phyloP scores from a whole-genome alignment of 2,888 invertebrate species.

The Apamea sordens region DNA sequence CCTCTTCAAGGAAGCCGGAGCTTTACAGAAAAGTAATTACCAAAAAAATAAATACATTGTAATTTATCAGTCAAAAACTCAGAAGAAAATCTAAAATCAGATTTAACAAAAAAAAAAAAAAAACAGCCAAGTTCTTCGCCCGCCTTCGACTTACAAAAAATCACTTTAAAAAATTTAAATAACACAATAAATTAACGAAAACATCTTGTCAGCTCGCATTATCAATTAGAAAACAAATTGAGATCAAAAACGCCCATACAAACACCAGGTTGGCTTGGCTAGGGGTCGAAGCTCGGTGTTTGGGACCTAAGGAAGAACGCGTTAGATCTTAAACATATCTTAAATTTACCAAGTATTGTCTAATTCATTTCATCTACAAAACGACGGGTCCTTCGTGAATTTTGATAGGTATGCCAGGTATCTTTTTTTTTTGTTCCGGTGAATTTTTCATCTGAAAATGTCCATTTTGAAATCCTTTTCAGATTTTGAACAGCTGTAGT shows the following conservation, averaged over 20 bases:
- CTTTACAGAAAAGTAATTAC: slow-evolving; percentile 5
- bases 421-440: not conserved
- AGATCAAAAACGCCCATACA: slow-evolving; percentile 87
- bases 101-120: slow-evolving; percentile 31
- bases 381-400: slow-evolving; percentile 15
- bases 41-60: slow-evolving; percentile 12
- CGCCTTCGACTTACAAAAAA: slow-evolving; percentile 67
- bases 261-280: slow-evolving; percentile 75
- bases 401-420: slow-evolving; percentile 21
- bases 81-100: slow-evolving; percentile 16
- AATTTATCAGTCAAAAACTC: slow-evolving; percentile 28
- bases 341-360: slow-evolving; percentile 46
- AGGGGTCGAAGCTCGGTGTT: slow-evolving; percentile 60
- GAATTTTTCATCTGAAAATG: slow-evolving; percentile 1
- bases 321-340: slow-evolving; percentile 33
- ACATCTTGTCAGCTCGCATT: slow-evolving; percentile 67
- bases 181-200: slow-evolving; percentile 77
- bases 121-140: slow-evolving; percentile 35
- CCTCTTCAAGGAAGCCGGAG: no score
- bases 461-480: slow-evolving; percentile 29
- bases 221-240: slow-evolving; percentile 75
- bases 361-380: slow-evolving; percentile 53
- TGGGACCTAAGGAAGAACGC: slow-evolving; percentile 56
- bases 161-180: slow-evolving; percentile 69
- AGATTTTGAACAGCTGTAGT: slow-evolving; percentile 30